phyloP scores from a whole-genome alignment of 2,113 vertebrate genomes.

The Hipposideros armiger region DNA sequence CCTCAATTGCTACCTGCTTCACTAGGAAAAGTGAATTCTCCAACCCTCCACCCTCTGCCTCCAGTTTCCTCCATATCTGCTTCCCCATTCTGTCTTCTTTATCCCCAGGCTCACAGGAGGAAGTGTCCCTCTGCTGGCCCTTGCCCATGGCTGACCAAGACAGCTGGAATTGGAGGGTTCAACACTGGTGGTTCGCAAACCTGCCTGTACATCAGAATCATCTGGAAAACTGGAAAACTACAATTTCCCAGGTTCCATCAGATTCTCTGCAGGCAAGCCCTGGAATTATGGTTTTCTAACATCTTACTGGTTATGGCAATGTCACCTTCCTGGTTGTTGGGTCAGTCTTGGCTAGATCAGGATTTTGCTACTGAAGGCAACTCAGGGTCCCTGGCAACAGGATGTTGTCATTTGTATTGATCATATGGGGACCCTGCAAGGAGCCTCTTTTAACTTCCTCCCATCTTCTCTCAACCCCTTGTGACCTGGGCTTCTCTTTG shows the following conservation, averaged over 20 bases:
- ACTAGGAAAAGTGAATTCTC: neutral
- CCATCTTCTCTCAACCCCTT: neutral
- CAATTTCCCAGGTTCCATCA: neutral
- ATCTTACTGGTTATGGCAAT: fast-evolving
- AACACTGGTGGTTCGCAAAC: neutral
- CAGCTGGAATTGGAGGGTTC: neutral
- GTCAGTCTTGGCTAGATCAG: neutral
- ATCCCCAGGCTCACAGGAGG: neutral
- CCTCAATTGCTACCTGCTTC: neutral
- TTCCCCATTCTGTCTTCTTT: neutral
- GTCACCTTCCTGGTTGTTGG: neutral
- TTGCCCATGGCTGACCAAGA: neutral
- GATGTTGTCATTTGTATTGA: neutral
- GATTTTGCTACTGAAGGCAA: neutral
- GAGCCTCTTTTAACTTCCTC: neutral
- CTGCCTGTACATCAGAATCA: neutral
- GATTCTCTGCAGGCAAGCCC: neutral
- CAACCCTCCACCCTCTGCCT: neutral
- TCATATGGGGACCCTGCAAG: neutral
- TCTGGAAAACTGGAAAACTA: neutral
- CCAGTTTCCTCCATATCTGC: neutral
- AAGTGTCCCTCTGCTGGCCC: neutral
- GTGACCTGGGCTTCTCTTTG: neutral
- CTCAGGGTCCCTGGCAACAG: fast-evolving
- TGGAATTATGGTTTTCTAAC: neutral